phyloP scores from a whole-genome alignment of 2,797 vertebrate species.

The Telmatherina bonti region DNA sequence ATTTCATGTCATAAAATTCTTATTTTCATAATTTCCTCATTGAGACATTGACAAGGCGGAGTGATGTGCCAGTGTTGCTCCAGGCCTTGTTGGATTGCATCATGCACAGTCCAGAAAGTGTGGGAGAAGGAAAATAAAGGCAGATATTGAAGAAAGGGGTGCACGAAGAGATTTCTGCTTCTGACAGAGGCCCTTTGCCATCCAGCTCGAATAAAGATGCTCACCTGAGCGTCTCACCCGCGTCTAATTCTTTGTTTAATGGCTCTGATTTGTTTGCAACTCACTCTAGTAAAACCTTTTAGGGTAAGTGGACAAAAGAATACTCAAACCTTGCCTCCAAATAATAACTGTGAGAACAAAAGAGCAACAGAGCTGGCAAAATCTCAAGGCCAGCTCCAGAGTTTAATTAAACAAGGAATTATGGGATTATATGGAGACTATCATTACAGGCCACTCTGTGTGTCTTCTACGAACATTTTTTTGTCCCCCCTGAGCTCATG shows the following conservation, averaged over 20 bases:
- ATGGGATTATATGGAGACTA: slow-evolving; percentile 90
- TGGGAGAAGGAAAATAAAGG: slow-evolving; percentile 70
- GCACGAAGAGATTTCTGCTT: slow-evolving; percentile 70
- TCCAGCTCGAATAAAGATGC: slow-evolving; percentile 56
- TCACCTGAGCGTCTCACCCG: slow-evolving; percentile 66
- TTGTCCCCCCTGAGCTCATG: slow-evolving; percentile 84
- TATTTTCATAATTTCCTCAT: slow-evolving; percentile 84
- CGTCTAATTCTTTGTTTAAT: slow-evolving; percentile 50
- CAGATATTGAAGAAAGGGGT: slow-evolving; percentile 69
- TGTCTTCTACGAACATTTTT: slow-evolving; percentile 84
- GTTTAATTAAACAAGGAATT: slow-evolving; percentile 95
- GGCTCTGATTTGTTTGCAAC: slow-evolving; percentile 44
- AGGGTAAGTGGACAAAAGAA: slow-evolving; percentile 75
- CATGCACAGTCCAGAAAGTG: slow-evolving; percentile 81
- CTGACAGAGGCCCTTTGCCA: slow-evolving; percentile 65
- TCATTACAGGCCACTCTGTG: slow-evolving; percentile 88
- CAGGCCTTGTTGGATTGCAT: slow-evolving; percentile 84
- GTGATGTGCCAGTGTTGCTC: slow-evolving; percentile 82
- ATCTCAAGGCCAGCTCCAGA: slow-evolving; percentile 86
- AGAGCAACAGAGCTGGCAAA: slow-evolving; percentile 81
- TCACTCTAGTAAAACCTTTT: slow-evolving; percentile 62
- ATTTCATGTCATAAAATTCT: slow-evolving; percentile 84
- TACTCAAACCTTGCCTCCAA: slow-evolving; percentile 75
- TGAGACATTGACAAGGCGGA: slow-evolving; percentile 83
- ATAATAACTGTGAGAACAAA: slow-evolving; percentile 84